Conservation (phyloP, 2,113 vertebrate genomes). For the Hemiprocne comata region DNA sequence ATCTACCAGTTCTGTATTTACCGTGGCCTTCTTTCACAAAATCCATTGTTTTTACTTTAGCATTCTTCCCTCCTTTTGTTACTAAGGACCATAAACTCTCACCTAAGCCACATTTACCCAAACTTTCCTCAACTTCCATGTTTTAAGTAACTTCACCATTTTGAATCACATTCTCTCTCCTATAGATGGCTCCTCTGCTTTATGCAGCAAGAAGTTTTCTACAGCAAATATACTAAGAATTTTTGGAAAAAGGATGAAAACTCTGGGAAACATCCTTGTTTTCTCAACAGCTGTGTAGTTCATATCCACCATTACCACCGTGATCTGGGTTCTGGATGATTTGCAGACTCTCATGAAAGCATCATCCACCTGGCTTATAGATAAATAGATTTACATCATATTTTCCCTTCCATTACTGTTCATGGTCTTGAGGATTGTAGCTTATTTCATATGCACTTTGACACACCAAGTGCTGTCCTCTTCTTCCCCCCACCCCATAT, state of each 20-base stretch:
- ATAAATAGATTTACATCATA: neutral
- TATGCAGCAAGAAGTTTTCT: neutral
- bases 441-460: neutral
- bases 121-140: neutral
- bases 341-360: neutral
- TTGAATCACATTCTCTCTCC: neutral
- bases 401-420: neutral
- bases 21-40: conserved; percentile 12
- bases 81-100: neutral
- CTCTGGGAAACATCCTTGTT: neutral
- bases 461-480: neutral
- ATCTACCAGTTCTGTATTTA: conserved; percentile 36
- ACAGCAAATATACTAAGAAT: neutral
- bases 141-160: neutral
- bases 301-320: neutral
- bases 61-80: conserved; percentile 38
- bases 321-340: neutral
- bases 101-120: neutral
- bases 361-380: neutral
- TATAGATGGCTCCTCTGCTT: neutral
- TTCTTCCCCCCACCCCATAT: neutral
- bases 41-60: conserved; percentile 12
- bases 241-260: too few species aligned
- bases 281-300: neutral
- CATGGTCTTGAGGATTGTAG: neutral